Base-by-base conservation (phyloP, 2,113 vertebrate genomes). In the Anas platyrhynchos region DNA sequence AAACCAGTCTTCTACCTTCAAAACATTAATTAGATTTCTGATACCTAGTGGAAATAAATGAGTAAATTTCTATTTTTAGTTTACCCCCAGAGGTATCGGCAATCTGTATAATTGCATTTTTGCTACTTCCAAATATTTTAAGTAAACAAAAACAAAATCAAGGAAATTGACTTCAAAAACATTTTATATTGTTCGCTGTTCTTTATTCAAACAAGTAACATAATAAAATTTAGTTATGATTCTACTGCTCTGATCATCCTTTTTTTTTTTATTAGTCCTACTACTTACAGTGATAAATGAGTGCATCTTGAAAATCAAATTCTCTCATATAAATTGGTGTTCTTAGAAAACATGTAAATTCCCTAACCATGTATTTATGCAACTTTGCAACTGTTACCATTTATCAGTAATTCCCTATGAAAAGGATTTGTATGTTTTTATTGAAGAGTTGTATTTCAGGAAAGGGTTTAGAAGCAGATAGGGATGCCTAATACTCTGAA, bases 301-400 rank as follows among this genome's bases (percentile, higher is more conserved):
- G 41, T 34, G 11, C 16, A 75, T 23, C 43, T 66, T 83, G 25
- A 32, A 80, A 94, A 79, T 15, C 23, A 68, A 83, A 88, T 0
- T 1, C 16, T 52, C 4, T 5, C 32, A 52, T 0, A 0, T 13
- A 56, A 34, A 38, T 74, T 31, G 38, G 36, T 21, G 13, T 18
- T 41, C 83, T 88, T 36, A 71, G 67, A 75, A 86, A 86, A 72
- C 7, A 22, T 2, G 3, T 59, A 75, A 55, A 50, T 68, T 58
- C 16, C 16, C 36, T 46, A 67, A 44, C 9, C 10, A 3, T 32
- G 15, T 14, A 63, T 71, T 77, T 54, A 69, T 69, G 65, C 15
- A 71, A 13, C 44, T 68, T 83, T 4, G 7, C 26, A 74, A 26
- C 9, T 69, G 62, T 11, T 46, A 54, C 21, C 7, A 58, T 46